Percentiles rank a stretch among this genome's conserved stretches.
Conservation (phyloP, 1,140 invertebrate species). For the Nasonia longicornis region DNA sequence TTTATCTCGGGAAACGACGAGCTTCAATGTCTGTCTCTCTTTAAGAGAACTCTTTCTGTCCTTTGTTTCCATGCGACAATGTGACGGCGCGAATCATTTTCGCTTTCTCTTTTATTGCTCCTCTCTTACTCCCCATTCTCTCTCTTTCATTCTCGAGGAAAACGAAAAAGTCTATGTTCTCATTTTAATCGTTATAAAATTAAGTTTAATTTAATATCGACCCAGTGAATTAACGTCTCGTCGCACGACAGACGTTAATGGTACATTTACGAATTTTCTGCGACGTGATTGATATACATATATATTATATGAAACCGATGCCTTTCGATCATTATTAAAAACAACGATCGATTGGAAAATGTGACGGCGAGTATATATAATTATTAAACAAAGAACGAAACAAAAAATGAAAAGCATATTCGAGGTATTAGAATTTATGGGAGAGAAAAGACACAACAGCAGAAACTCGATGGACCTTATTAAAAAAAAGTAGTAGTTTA, state of each 20-base stretch:
- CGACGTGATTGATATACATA: constrained; percentile 26
- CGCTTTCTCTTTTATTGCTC: constrained; percentile 26
- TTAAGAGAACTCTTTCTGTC: neutral
- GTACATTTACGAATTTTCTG: constrained; percentile 30
- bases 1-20: constrained; percentile 49
- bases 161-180: constrained; percentile 26
- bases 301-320: constrained; percentile 19
- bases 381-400: constrained; percentile 32
- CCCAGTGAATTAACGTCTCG: constrained; percentile 28
- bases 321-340: constrained; percentile 21
- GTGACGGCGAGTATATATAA: constrained; percentile 20
- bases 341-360: constrained; percentile 15
- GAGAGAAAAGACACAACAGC: constrained; percentile 40
- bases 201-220: constrained; percentile 34
- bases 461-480: constrained; percentile 42
- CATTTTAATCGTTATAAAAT: constrained; percentile 33
- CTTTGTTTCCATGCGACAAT: constrained; percentile 8
- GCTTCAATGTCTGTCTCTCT: constrained; percentile 49
- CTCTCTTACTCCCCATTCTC: neutral
- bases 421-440: constrained; percentile 35
- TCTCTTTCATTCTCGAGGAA: neutral
- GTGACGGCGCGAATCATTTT: constrained; percentile 6
- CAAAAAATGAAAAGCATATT: constrained; percentile 30
- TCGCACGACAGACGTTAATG: neutral
- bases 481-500: constrained; percentile 34